Percentiles rank a stretch among this genome's conserved stretches.
These are phyloP conservation scores for Smittia aterrima DNA, from an alignment of 2,888 invertebrate genomes.

Conservation along the genomic window DNA sequence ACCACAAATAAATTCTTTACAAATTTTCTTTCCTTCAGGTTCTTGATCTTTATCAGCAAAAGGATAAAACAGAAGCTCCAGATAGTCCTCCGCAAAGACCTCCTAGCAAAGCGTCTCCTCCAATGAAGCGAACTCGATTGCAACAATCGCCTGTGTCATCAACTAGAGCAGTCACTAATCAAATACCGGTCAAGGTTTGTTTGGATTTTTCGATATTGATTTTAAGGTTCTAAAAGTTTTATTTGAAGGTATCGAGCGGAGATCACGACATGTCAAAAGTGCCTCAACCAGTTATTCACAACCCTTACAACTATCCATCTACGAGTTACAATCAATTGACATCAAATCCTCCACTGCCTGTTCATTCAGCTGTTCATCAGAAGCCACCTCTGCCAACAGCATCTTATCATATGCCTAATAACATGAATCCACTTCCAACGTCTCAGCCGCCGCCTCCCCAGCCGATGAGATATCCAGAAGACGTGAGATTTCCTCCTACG, in stretches of 20 bases:
- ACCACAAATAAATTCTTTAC: slow-evolving; percentile 15
- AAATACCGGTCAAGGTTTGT: slow-evolving; percentile 32
- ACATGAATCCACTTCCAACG: neutral
- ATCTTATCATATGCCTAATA: neutral
- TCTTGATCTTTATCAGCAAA: slow-evolving; percentile 83
- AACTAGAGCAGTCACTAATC: neutral
- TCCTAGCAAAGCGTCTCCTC: slow-evolving; percentile 48
- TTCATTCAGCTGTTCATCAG: neutral
- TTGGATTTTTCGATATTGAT: neutral
- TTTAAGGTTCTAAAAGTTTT: neutral
- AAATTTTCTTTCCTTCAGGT: slow-evolving; percentile 54
- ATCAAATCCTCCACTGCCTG: neutral
- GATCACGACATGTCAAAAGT: slow-evolving; percentile 18
- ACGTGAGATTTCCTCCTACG: slow-evolving; percentile 15
- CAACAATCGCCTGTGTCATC: slow-evolving; percentile 42
- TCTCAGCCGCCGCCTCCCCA: slow-evolving; percentile 16
- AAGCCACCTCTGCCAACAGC: slow-evolving; percentile 22
- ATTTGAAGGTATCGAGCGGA: slow-evolving; percentile 15
- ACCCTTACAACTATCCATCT: slow-evolving; percentile 16
- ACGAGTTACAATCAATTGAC: slow-evolving; percentile 6
- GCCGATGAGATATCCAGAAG: slow-evolving; percentile 9
- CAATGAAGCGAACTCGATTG: slow-evolving; percentile 43
- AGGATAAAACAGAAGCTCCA: slow-evolving; percentile 58
- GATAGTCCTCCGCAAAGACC: slow-evolving; percentile 67
- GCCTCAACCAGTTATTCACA: neutral